Evolutionary conservation across 1,140 invertebrate species (phyloP).

Genomic region (Drosophila ohnishii): DNA sequence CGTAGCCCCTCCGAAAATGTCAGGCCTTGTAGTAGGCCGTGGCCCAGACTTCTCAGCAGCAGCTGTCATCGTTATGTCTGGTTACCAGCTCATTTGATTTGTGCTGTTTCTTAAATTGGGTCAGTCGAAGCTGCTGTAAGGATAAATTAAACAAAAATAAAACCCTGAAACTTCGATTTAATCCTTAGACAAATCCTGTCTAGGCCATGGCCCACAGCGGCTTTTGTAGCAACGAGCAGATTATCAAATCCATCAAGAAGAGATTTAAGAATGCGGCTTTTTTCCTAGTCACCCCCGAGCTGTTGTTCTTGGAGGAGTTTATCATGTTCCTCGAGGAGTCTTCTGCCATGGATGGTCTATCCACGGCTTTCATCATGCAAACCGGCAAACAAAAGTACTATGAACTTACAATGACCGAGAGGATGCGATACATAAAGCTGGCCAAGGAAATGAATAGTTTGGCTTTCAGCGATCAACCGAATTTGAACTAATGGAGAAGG

Average conservation of each 20-base stretch:
- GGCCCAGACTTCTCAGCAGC: constrained; percentile 13
- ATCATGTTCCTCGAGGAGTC: constrained; percentile 19
- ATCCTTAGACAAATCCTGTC: background rate
- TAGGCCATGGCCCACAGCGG: constrained; percentile 19
- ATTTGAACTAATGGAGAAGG: background rate
- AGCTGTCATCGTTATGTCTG: constrained; percentile 1
- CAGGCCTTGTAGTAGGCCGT: constrained; percentile 20
- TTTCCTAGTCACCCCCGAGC: constrained; percentile 3
- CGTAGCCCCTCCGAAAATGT: constrained; percentile 27
- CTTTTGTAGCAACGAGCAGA: constrained; percentile 37
- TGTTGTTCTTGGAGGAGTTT: constrained; percentile 42
- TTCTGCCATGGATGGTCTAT: background rate
- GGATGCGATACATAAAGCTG: constrained; percentile 22
- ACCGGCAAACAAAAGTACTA: background rate
- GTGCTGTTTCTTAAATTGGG: background rate
- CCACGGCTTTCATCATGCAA: background rate
- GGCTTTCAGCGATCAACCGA: background rate
- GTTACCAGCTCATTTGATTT: background rate
- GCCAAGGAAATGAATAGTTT: background rate
- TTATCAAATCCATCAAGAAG: constrained; percentile 26
- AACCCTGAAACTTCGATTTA: background rate
- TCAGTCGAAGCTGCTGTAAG: background rate
- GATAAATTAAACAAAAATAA: background rate
- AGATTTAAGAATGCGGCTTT: constrained; percentile 6
- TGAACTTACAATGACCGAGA: constrained; percentile 5